Conservation (phyloP, 92 coral and sea anemone genomes). For the Parazoanthus swiftii region DNA sequence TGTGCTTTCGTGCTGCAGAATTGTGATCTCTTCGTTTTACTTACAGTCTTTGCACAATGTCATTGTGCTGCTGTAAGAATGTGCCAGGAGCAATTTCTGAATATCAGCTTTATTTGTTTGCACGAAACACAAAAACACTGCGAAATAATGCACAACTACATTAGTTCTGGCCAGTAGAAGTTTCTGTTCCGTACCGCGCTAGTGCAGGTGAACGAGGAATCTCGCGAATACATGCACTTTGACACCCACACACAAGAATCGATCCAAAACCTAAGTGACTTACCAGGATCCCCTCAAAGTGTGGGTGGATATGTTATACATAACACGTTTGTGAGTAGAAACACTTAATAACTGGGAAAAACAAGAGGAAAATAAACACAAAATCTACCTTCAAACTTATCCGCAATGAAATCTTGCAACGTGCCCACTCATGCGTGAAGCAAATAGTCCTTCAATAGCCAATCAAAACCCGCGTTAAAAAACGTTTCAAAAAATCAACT, state of each 20-base stretch:
- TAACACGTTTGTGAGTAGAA: not conserved
- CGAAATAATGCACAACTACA: not conserved
- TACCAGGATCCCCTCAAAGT: not conserved
- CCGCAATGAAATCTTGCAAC: not conserved
- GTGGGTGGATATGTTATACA: not conserved
- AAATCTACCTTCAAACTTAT: not conserved
- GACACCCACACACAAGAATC: not conserved
- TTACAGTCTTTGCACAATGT: not conserved
- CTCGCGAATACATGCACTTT: not conserved
- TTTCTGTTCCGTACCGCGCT: not conserved
- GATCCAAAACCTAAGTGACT: not conserved
- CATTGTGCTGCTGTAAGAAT: not conserved
- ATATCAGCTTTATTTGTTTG: not conserved
- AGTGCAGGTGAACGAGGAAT: not conserved
- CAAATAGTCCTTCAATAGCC: not conserved
- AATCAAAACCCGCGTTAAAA: not conserved
- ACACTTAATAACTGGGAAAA: not conserved
- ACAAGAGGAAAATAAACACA: not conserved
- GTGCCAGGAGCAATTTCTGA: not conserved
- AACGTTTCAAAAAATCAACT: not conserved
- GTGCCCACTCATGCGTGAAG: not conserved
- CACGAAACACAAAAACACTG: not conserved
- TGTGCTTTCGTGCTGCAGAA: not conserved
- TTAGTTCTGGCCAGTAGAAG: not conserved
- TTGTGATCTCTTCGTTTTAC: not conserved